These are phyloP conservation scores for Aradophagus sp. DNA, from an alignment of 1,140 invertebrate species.

Conservation along the genomic window DNA sequence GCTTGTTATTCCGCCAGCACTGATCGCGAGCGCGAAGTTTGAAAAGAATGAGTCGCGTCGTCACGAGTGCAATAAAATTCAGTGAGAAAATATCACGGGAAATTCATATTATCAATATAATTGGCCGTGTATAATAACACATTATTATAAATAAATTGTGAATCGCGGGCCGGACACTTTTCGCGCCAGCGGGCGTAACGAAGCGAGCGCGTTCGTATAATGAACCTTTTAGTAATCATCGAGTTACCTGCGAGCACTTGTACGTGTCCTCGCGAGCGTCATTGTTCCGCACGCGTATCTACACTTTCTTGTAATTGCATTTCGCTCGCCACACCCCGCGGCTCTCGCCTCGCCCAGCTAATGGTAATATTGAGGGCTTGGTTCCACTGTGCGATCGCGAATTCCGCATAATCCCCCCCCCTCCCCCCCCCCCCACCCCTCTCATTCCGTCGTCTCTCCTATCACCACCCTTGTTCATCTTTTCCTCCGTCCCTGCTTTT, in stretches of 20 bases:
- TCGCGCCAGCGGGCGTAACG: constrained; percentile 9
- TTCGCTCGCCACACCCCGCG: constrained; percentile 62
- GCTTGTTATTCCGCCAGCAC: too few species aligned
- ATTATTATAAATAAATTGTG: constrained; percentile 25
- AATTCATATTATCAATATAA: constrained; percentile 30
- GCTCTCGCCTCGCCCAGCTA: constrained; percentile 46
- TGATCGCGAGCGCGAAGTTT: too few species aligned
- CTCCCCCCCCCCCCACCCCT: too few species aligned
- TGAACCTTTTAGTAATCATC: constrained; percentile 42
- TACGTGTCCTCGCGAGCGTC: constrained; percentile 41
- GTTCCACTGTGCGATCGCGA: constrained; percentile 27
- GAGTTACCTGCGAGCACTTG: constrained; percentile 37
- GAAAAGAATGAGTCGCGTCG: too few species aligned
- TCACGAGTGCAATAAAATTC: too few species aligned
- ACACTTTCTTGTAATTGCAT: constrained; percentile 67
- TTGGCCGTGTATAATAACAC: constrained; percentile 17
- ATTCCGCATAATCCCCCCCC: constrained; percentile 30
- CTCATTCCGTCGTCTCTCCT: too few species aligned
- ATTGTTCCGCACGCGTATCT: constrained; percentile 31
- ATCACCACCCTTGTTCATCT: constrained; percentile 6
- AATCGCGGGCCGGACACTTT: constrained; percentile 11
- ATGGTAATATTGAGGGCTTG: constrained; percentile 45
- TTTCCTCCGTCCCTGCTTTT: background rate
- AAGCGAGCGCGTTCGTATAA: constrained; percentile 48
- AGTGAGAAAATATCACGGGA: constrained; percentile 34